Percentiles rank a stretch among this genome's conserved stretches.
phyloP scores from a whole-genome alignment of 2,888 invertebrate species.

The Drosophila robusta region DNA sequence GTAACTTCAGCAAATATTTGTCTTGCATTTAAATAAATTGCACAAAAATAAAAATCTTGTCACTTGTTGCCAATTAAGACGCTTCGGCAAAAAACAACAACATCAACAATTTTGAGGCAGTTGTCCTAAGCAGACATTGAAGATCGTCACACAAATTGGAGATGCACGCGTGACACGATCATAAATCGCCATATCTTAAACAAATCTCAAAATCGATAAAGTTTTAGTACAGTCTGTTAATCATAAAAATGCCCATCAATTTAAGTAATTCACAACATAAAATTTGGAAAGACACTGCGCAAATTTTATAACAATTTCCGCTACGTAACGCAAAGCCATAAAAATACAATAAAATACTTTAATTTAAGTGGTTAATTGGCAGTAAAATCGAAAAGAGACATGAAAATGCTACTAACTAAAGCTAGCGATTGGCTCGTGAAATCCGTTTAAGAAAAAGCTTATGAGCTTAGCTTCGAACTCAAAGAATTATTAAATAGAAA shows the following conservation, averaged over 20 bases:
- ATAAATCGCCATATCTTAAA: slow-evolving; percentile 8
- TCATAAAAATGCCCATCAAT: slow-evolving; percentile 32
- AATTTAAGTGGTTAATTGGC: slow-evolving; percentile 22
- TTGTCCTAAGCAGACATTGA: slow-evolving; percentile 17
- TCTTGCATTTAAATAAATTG: slow-evolving; percentile 36
- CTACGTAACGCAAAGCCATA: neutral
- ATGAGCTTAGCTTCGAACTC: no score
- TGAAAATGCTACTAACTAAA: neutral
- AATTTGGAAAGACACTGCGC: slow-evolving; percentile 1
- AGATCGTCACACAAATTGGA: slow-evolving; percentile 5
- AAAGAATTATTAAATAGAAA: no score
- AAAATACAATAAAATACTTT: slow-evolving; percentile 33
- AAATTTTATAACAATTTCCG: slow-evolving; percentile 25
- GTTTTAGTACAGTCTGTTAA: slow-evolving; percentile 10
- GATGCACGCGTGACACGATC: slow-evolving; percentile 37
- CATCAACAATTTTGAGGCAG: slow-evolving; percentile 6
- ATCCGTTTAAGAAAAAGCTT: neutral
- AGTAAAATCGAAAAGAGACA: slow-evolving; percentile 16
- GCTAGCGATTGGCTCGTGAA: neutral
- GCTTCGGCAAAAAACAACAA: slow-evolving; percentile 6
- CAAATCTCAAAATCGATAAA: slow-evolving; percentile 1
- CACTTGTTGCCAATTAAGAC: slow-evolving; percentile 71
- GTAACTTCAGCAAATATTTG: slow-evolving; percentile 46
- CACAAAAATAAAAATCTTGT: slow-evolving; percentile 51
- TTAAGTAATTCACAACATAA: slow-evolving; percentile 11